Conservation (phyloP, 2,113 vertebrate genomes). For the Rousettus leschenaultii region DNA sequence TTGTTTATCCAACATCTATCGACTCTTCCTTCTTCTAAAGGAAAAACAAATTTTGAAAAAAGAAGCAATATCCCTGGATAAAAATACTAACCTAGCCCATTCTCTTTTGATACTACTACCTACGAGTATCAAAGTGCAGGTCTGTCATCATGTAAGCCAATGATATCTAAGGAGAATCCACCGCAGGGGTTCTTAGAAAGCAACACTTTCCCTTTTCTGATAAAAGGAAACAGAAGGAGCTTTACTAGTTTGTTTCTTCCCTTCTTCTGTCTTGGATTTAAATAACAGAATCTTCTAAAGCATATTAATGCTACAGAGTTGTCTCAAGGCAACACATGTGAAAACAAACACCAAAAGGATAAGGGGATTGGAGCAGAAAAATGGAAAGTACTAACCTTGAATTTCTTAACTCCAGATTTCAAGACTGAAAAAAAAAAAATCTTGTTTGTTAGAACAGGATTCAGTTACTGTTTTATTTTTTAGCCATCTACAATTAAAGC, state of each 20-base stretch:
- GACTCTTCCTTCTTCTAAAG: neutral
- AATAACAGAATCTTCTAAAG: accelerated
- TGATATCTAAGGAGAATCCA: neutral
- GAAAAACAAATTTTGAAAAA: neutral
- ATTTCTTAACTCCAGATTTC: neutral
- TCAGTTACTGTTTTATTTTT: neutral
- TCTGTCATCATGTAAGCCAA: neutral
- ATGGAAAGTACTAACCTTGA: no score
- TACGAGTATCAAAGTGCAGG: neutral
- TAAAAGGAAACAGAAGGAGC: no score
- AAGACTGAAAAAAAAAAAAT: neutral
- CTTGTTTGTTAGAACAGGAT: neutral
- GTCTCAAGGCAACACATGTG: neutral
- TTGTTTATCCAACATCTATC: neutral
- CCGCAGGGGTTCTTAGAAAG: neutral
- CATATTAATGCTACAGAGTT: neutral
- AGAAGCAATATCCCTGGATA: neutral
- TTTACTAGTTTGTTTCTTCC: no score
- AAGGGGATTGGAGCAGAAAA: neutral
- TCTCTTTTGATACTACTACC: no score
- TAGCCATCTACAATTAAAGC: neutral
- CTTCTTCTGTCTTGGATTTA: neutral
- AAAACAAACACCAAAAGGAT: neutral
- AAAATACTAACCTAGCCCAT: neutral
- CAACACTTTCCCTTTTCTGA: neutral